Conservation (phyloP, 2,797 vertebrate species). For the Ctenochaetus hawaiiensis region DNA sequence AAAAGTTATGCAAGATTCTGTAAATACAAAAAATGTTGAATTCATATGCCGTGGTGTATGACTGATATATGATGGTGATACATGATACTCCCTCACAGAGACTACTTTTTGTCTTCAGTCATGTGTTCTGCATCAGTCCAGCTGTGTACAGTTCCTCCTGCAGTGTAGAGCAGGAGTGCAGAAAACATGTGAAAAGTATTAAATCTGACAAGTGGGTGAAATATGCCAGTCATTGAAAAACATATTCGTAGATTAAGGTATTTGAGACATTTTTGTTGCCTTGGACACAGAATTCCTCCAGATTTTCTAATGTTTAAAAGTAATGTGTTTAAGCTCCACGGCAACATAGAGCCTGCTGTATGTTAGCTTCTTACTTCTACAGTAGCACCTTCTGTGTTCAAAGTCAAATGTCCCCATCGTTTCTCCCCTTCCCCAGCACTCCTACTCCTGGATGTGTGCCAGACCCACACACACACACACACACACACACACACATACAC, state of each 20-base stretch:
- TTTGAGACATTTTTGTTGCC: not conserved
- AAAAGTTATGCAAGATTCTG: too few species aligned
- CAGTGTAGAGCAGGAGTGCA: not conserved
- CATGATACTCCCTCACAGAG: not conserved
- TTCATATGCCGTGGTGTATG: not conserved
- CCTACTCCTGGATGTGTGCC: conserved; percentile 41
- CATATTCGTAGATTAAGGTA: not conserved
- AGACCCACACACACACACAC: conserved; percentile 38
- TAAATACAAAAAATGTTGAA: too few species aligned
- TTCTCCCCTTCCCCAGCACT: not conserved
- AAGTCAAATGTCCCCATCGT: conserved; percentile 4
- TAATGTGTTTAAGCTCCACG: not conserved
- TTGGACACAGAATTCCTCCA: not conserved
- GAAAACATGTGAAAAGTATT: not conserved
- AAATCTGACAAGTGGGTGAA: not conserved
- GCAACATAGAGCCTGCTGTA: not conserved
- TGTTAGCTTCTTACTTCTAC: conserved; percentile 12
- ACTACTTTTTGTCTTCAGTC: not conserved
- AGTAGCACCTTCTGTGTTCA: conserved; percentile 20
- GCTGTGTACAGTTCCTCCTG: not conserved
- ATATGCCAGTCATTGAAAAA: not conserved
- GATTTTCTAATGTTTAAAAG: not conserved
- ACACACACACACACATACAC: conserved; percentile 36
- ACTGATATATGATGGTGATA: not conserved
- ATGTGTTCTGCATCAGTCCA: not conserved